Evolutionary conservation across 2,797 vertebrate species (phyloP), one percentile per base, ranked within the genome.

Genomic region (Pogonophryne albipinna): DNA sequence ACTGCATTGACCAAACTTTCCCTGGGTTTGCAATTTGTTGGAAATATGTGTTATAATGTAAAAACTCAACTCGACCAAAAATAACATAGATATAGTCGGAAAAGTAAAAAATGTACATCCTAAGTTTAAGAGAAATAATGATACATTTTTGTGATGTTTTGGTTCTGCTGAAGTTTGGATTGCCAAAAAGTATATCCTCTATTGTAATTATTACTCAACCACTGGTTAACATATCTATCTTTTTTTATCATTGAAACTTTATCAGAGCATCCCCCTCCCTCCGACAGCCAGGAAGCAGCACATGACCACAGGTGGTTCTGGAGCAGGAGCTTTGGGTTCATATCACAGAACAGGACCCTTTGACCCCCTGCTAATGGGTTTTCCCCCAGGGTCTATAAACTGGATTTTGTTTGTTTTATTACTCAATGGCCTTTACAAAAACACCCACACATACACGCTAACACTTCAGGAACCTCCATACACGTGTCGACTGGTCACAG

Each of bases 321-420:
- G 44, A 34, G 49, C 0, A 34, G 64, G 63, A 49, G 44, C 27
- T 23, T 44, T 61, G 76, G 66, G 23, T 31, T 72, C 74, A 66
- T 53, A 61, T 61, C 53, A 78, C 23, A 47, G 50, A 41, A n/a
- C 23, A n/a, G 47, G 17, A 17, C 51, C 45, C n/a, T n/a, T n/a
- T n/a, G n/a, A n/a, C n/a, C n/a, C n/a, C n/a, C n/a, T n/a, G n/a
- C n/a, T n/a, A n/a, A n/a, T n/a, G n/a, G n/a, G n/a, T n/a, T n/a
- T n/a, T n/a, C n/a, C 57, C 45, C 52, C 52, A 65, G 4, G 2
- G 49, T 50, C 51, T 19, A 57, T 17, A 16, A 17, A 38, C 34
- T 38, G 6, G 7, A 27, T 38, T 38, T 9, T 38, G 34, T 38
- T 38, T 38, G 34, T 38, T 38, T 38, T 38, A 38, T 38, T 38